Base-by-base conservation (phyloP, 2,113 vertebrate genomes). In the Anseranas semipalmata region DNA sequence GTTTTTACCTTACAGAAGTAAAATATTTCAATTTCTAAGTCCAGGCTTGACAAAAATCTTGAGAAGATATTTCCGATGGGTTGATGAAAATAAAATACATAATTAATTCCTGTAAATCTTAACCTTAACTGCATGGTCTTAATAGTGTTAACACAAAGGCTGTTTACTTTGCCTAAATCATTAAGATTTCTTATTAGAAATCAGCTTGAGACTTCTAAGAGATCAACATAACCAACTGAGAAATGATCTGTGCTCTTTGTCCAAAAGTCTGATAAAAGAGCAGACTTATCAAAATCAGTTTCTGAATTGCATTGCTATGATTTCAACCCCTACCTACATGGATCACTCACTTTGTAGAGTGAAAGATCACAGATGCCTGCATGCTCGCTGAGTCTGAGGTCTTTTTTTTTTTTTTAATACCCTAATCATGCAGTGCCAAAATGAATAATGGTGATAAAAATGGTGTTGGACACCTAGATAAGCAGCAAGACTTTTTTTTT, bases 371-470 rank as follows among this genome's bases (percentile, higher is more conserved):
- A 93, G 70, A 86, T 19, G 10, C 20, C 65, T 76, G 8, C 60
- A 56, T 55, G 45, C 33, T 79, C 46, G 68, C 73, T 8, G 17
- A 70, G 33, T 72, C 73, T 8, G 17, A 70, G 33, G 50, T 73
- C 2, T 68, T 58, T 93, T 77, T 68, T 58, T 93, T 77, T 73
- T 77, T 46, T 87, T 87, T 17, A 66, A 79, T 82, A 70, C 56
- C 67, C 89, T 89, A 87, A 93, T 96, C 56, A 81, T 32, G 10
- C 68, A 94, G 85, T 46, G 56, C 68, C 78, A 83, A 93, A 86
- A 91, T 92, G 79, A 96, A 85, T 92, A 77, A 90, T 9, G 45
- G 46, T 78, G 62, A 87, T 83, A 41, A 72, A 62, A 30, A 27
- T 28, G 75, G n/a, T 56, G 82, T 7, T 82, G 41, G 52, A 82